Percentiles rank a stretch among this genome's conserved stretches.
These are phyloP conservation scores for Troides aeacus DNA, from an alignment of 2,888 invertebrate genomes.

Conservation along the genomic window DNA sequence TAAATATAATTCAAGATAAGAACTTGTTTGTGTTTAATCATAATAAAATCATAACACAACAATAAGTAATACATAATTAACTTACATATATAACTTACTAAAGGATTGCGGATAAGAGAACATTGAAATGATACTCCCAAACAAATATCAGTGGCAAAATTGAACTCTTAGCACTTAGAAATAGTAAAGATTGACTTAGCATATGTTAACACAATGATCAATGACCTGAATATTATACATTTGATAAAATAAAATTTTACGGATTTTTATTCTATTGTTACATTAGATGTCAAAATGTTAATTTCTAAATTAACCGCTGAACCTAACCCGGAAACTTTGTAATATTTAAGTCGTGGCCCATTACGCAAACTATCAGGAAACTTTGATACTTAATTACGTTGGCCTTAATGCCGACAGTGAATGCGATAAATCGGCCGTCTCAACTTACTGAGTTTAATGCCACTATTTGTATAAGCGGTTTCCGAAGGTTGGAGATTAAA, in stretches of 20 bases:
- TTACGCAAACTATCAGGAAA: constrained; percentile 26
- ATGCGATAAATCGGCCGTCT: constrained; percentile 23
- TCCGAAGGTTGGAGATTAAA: constrained; percentile 23
- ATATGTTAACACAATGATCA: no score
- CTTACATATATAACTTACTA: no score
- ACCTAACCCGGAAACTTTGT: background rate
- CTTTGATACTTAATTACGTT: constrained; percentile 28
- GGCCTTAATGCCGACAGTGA: constrained; percentile 22
- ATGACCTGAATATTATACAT: no score
- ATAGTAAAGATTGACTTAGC: no score
- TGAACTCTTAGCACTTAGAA: no score
- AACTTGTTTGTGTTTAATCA: background rate
- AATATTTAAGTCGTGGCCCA: constrained; percentile 22
- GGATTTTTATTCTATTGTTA: background rate
- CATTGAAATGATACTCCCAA: no score
- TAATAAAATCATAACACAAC: no score
- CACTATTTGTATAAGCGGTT: constrained; percentile 27
- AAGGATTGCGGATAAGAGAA: no score
- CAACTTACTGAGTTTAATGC: constrained; percentile 24
- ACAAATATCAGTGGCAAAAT: no score
- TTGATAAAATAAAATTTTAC: no score
- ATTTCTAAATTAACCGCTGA: background rate
- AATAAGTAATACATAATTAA: no score
- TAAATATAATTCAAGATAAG: background rate
- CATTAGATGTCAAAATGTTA: background rate